Evolutionary conservation across 1,140 invertebrate species (phyloP).

Genomic region (Drosophila mauritiana): DNA sequence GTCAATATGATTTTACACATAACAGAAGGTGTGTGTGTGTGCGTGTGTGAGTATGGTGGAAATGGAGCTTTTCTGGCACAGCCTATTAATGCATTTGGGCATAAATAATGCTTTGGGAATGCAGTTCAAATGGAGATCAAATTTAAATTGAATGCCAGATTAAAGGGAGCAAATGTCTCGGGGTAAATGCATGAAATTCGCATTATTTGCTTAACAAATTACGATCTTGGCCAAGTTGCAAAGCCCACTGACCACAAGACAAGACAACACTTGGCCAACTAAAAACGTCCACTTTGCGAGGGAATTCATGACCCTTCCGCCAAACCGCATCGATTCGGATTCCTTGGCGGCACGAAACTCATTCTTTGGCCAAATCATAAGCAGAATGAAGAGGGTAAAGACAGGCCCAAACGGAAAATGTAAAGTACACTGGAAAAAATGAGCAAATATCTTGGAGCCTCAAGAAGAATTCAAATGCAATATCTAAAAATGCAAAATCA

Average conservation of each 20-base stretch:
- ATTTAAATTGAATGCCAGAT: slow-evolving; percentile 16
- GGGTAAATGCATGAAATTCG: not conserved
- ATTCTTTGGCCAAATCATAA: slow-evolving; percentile 49
- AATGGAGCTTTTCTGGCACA: not conserved
- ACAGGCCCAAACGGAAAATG: slow-evolving; percentile 13
- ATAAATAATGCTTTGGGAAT: slow-evolving; percentile 54
- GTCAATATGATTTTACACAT: not conserved
- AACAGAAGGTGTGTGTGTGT: not conserved
- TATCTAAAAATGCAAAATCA: no score
- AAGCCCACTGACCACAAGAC: slow-evolving; percentile 14
- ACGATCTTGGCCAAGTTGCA: not conserved
- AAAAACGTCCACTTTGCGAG: not conserved
- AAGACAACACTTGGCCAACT: slow-evolving; percentile 1
- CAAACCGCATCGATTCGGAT: slow-evolving; percentile 48
- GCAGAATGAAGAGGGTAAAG: slow-evolving; percentile 1
- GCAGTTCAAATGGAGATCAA: slow-evolving; percentile 38
- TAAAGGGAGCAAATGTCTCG: not conserved
- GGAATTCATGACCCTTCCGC: slow-evolving; percentile 41
- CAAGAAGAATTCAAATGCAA: not conserved
- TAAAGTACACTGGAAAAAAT: not conserved
- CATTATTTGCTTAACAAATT: slow-evolving; percentile 28
- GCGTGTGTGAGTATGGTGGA: not conserved
- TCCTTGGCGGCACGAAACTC: slow-evolving; percentile 42
- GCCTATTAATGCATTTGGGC: slow-evolving; percentile 61
- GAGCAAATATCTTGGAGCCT: not conserved